A percentile compares a stretch with the other conserved stretches of the same genome.
phyloP scores from a whole-genome alignment of 2,888 invertebrate species.

The Labia minor region DNA sequence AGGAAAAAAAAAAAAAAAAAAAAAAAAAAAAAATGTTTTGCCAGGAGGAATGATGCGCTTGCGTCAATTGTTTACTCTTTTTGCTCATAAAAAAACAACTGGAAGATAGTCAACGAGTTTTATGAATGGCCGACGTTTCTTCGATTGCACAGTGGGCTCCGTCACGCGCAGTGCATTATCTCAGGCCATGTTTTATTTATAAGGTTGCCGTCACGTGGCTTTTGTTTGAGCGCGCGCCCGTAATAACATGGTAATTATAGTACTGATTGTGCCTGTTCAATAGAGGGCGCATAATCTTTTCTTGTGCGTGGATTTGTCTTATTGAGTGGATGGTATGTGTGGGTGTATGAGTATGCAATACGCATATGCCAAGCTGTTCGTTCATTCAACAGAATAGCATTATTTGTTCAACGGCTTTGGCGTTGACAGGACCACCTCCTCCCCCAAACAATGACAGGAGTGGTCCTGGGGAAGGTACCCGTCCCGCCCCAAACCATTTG shows the following conservation, averaged over 20 bases:
- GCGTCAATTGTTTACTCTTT: too few species aligned
- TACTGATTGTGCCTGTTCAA: neutral
- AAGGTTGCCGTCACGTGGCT: neutral
- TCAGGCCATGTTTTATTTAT: neutral
- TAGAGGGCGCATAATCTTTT: neutral
- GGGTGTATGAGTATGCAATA: neutral
- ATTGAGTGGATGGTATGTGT: neutral
- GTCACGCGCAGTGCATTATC: neutral
- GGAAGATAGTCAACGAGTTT: neutral
- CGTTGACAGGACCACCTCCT: neutral
- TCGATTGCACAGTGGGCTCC: neutral
- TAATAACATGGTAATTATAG: constrained; percentile 13
- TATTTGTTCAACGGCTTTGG: neutral
- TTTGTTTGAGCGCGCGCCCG: constrained; percentile 13
- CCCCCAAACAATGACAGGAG: neutral
- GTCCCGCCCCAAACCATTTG: neutral
- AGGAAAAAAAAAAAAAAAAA: too few species aligned
- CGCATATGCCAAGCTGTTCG: neutral
- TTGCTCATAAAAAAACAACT: too few species aligned
- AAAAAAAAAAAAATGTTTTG: too few species aligned
- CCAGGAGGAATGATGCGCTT: too few species aligned
- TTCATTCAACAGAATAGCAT: neutral
- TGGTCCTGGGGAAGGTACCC: neutral
- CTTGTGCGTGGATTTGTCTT: too few species aligned
- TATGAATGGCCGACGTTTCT: neutral